These are phyloP conservation scores for Cylloceria caligata DNA, from an alignment of 2,888 invertebrate genomes.

Conservation along the genomic window DNA sequence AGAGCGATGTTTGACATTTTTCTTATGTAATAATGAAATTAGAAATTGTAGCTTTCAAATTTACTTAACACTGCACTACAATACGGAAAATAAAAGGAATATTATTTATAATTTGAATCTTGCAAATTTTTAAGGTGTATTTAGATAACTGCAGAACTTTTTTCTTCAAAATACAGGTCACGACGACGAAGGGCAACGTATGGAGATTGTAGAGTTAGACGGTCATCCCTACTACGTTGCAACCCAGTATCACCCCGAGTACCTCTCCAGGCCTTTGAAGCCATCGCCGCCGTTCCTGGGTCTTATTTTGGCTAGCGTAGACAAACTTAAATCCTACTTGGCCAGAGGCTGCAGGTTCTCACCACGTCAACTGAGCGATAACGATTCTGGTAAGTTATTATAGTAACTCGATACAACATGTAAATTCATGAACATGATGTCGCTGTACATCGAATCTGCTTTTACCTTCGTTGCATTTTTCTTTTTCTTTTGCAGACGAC, in stretches of 20 bases:
- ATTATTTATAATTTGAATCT: too few relatives aligned
- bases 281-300: constrained; percentile 99
- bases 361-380: constrained; percentile 91
- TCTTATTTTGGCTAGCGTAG: constrained; percentile 94
- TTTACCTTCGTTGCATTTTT: background rate
- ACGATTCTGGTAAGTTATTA: constrained; percentile 87
- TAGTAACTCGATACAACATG: background rate
- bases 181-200: constrained; percentile 93
- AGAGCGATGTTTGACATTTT: too few relatives aligned
- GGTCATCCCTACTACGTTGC: constrained; percentile 97
- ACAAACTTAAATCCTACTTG: constrained; percentile 91
- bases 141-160: too few relatives aligned
- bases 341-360: constrained; percentile 91
- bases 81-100: too few relatives aligned
- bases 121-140: background rate
- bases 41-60: too few relatives aligned
- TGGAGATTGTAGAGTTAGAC: constrained; percentile 96
- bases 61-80: too few relatives aligned
- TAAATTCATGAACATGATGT: too few relatives aligned
- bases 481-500: constrained; percentile 67
- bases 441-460: too few relatives aligned
- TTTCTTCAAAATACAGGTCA: constrained; percentile 85
- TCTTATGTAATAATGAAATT: too few relatives aligned
- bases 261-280: constrained; percentile 94
- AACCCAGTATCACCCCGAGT: constrained; percentile 99